These are phyloP conservation scores for Spisula solida DNA, from an alignment of 2,888 invertebrate genomes.

Conservation along the genomic window DNA sequence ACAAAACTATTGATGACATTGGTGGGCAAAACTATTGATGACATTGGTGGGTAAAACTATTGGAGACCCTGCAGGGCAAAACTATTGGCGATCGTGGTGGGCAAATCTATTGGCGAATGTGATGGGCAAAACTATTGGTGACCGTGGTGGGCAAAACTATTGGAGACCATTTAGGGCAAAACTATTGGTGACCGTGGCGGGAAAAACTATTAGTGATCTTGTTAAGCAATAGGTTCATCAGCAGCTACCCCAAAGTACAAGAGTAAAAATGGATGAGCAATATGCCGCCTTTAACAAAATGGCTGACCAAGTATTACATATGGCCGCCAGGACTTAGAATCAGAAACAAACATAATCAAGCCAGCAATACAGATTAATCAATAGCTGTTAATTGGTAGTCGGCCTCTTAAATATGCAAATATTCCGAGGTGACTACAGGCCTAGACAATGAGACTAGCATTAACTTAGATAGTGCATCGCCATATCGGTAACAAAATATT, in stretches of 20 bases:
- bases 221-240: too few relatives aligned
- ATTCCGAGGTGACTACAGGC: constrained; percentile 7
- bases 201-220: background rate
- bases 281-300: background rate
- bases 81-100: too few relatives aligned
- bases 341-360: background rate
- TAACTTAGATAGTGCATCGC: constrained; percentile 3
- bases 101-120: too few relatives aligned
- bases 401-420: background rate
- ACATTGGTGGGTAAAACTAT: too few relatives aligned
- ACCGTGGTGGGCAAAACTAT: too few relatives aligned
- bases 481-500: background rate
- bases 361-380: background rate
- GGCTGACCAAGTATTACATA: background rate
- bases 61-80: too few relatives aligned
- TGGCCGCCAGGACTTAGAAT: background rate
- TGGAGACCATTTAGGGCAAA: too few relatives aligned
- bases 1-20: too few relatives aligned
- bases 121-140: too few relatives aligned
- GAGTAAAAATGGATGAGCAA: background rate
- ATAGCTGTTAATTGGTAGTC: constrained; percentile 16
- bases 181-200: background rate
- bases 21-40: too few relatives aligned
- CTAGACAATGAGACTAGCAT: constrained; percentile 11
- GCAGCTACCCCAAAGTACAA: background rate